Conservation (phyloP, 2,888 invertebrate species). For the Lepidonotus clava region DNA sequence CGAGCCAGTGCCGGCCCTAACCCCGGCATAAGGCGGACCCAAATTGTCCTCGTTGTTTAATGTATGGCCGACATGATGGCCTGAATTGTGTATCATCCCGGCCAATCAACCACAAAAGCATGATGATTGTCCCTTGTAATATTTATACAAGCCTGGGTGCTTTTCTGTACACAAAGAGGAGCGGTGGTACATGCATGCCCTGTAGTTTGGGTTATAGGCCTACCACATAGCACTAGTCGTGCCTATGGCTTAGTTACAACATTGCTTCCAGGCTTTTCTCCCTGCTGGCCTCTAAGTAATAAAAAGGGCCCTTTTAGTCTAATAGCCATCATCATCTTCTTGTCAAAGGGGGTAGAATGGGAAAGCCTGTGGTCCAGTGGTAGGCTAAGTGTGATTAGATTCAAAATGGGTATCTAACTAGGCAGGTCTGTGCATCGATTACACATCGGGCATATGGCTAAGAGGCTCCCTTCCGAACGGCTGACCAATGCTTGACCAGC, state of each 20-base stretch:
- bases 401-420: constrained; percentile 9
- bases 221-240: too few relatives aligned
- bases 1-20: neutral
- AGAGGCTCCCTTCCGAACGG: too few relatives aligned
- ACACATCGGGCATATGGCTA: neutral
- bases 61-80: constrained; percentile 37
- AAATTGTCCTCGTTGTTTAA: constrained; percentile 26
- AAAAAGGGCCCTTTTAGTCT: constrained; percentile 1
- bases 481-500: neutral
- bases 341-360: neutral
- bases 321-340: constrained; percentile 23
- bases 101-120: neutral
- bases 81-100: neutral
- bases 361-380: neutral
- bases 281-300: neutral
- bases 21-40: neutral
- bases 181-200: too few relatives aligned
- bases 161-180: too few relatives aligned
- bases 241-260: too few relatives aligned
- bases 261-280: too few relatives aligned
- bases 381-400: neutral
- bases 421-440: neutral
- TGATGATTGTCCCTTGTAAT: constrained; percentile 19
- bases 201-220: too few relatives aligned
- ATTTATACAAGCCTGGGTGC: constrained; percentile 3